Evolutionary conservation across 92 coral and sea anemone species (phyloP).

Genomic region (Anthopleura xanthogrammica): DNA sequence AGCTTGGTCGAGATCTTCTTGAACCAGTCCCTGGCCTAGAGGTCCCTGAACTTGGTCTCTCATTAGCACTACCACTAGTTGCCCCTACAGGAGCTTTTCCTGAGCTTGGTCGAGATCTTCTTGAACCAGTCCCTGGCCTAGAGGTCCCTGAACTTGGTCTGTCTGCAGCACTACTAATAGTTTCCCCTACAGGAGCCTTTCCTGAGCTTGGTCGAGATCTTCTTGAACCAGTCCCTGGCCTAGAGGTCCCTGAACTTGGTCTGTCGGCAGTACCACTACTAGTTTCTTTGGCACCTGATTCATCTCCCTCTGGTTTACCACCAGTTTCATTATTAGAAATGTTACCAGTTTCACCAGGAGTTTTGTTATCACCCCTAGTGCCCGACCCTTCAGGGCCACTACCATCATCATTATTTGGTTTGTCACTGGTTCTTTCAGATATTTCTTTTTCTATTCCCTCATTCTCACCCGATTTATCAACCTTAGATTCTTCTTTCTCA

Average conservation of each 20-base stretch:
- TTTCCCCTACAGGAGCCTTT: not conserved
- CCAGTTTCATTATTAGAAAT: not conserved
- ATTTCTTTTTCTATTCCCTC: not conserved
- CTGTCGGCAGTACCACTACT: not conserved
- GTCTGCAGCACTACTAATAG: not conserved
- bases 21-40: conserved; percentile 37
- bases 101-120: conserved; percentile 5
- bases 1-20: not conserved
- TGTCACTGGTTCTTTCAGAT: conserved; percentile 4
- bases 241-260: conserved; percentile 22
- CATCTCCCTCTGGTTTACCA: not conserved
- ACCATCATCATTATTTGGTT: not conserved
- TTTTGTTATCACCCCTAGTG: not conserved
- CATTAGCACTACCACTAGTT: not conserved
- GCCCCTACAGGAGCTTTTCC: conserved; percentile 3
- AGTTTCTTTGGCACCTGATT: not conserved
- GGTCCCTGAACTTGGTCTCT: conserved; percentile 27
- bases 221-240: conserved; percentile 32
- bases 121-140: conserved; percentile 35
- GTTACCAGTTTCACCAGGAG: conserved; percentile 1
- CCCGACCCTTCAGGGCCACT: not conserved
- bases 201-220: conserved; percentile 13
- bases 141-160: conserved; percentile 26
- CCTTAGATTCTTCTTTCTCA: not conserved
- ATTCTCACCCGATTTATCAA: conserved; percentile 6